A percentile compares a stretch with the other conserved stretches of the same genome.
Conservation (phyloP, 2,888 invertebrate species). For the Agrotis ipsilon region DNA sequence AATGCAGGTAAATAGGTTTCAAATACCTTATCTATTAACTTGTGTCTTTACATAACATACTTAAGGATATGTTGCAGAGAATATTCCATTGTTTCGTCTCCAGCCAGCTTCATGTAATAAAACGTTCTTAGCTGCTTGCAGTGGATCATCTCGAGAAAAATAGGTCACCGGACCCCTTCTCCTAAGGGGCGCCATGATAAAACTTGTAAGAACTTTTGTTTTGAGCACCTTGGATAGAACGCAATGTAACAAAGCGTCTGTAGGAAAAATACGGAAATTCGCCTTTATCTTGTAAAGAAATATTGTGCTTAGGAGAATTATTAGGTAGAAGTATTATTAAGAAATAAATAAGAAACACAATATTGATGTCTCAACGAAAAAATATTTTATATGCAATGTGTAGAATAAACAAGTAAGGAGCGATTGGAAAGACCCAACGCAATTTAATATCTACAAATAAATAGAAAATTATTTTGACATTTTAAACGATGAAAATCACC, state of each 20-base stretch:
- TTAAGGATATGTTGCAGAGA: background rate
- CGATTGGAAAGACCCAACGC: too few species aligned
- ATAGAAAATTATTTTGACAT: too few species aligned
- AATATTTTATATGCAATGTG: background rate
- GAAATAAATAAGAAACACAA: background rate
- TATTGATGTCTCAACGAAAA: background rate
- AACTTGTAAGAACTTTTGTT: constrained; percentile 88
- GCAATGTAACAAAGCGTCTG: constrained; percentile 71
- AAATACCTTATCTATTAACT: too few species aligned
- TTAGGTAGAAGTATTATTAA: too few species aligned
- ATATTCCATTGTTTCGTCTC: constrained; percentile 4
- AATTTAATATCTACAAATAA: too few species aligned
- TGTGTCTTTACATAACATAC: background rate
- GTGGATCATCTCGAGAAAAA: constrained; percentile 86
- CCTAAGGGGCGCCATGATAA: constrained; percentile 84
- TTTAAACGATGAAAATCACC: too few species aligned
- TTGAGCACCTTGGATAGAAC: constrained; percentile 83
- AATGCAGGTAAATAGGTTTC: background rate
- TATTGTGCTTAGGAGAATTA: background rate
- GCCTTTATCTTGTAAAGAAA: constrained; percentile 11
- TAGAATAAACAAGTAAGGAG: too few species aligned
- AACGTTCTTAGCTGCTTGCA: constrained; percentile 59
- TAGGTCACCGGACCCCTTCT: constrained; percentile 86
- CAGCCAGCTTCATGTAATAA: constrained; percentile 57
- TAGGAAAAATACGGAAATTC: constrained; percentile 48